phyloP scores from a whole-genome alignment of 2,113 vertebrate genomes.

The Pluvialis apricaria region DNA sequence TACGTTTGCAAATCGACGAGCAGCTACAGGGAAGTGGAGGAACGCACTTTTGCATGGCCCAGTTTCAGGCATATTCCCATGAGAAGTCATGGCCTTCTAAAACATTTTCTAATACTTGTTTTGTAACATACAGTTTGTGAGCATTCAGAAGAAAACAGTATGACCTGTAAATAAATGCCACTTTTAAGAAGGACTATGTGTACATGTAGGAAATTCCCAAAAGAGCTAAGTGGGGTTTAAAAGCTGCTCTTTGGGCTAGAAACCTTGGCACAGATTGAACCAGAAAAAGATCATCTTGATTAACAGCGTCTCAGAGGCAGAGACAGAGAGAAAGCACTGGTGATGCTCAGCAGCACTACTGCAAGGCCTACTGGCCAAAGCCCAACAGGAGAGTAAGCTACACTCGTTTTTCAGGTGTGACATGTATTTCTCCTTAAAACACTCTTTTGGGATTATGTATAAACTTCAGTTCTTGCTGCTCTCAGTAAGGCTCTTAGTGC shows the following conservation, averaged over 20 bases:
- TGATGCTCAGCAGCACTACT: neutral
- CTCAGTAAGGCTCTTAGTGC: neutral
- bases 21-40: neutral
- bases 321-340: neutral
- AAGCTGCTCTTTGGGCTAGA: conserved; percentile 4
- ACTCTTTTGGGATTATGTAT: neutral
- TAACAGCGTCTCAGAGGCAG: neutral
- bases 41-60: neutral
- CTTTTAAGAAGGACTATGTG: neutral
- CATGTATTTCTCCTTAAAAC: neutral
- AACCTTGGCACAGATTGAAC: neutral
- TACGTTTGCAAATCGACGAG: accelerated
- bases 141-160: neutral
- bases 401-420: neutral
- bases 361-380: neutral
- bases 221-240: neutral
- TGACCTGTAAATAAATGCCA: conserved; percentile 11
- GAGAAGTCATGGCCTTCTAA: neutral
- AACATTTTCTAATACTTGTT: neutral
- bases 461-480: neutral
- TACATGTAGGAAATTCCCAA: neutral
- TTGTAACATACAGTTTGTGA: neutral
- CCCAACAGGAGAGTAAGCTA: neutral
- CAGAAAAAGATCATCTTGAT: neutral
- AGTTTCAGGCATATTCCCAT: neutral